These are phyloP conservation scores for Leptinotarsa texana DNA, from an alignment of 1,140 invertebrate species.

Conservation along the genomic window DNA sequence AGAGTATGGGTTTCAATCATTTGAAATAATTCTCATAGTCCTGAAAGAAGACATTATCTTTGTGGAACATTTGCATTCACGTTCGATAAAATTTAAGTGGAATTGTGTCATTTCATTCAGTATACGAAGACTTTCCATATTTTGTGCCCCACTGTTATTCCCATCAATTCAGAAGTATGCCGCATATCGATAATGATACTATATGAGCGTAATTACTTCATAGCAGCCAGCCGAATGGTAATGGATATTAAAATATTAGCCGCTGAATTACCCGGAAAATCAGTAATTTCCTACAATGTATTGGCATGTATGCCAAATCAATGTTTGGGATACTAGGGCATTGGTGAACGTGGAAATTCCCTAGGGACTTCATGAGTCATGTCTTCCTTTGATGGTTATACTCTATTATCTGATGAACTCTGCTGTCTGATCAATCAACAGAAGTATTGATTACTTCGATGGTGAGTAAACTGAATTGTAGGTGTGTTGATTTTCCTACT, in stretches of 20 bases:
- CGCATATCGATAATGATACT: not conserved
- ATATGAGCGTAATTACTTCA: not conserved
- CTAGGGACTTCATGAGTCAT: not conserved
- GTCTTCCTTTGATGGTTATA: too few relatives aligned
- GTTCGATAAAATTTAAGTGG: not conserved
- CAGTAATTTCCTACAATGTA: not conserved
- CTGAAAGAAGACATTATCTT: too few relatives aligned
- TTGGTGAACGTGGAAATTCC: not conserved
- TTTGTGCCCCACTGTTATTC: not conserved
- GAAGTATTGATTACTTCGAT: too few relatives aligned
- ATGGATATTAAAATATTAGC: slow-evolving; percentile 2
- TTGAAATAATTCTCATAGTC: too few relatives aligned
- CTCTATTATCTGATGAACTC: too few relatives aligned
- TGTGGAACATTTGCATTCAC: not conserved
- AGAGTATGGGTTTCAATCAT: too few relatives aligned
- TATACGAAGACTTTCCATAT: not conserved
- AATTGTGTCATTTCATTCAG: not conserved
- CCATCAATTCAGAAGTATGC: not conserved
- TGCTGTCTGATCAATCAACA: too few relatives aligned
- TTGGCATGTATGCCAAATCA: not conserved
- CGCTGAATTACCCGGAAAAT: not conserved
- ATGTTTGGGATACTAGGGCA: not conserved
- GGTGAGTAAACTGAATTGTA: too few relatives aligned
- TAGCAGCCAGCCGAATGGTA: not conserved
- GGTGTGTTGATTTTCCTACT: too few relatives aligned